Percentiles rank a stretch among this genome's conserved stretches.
phyloP scores from a whole-genome alignment of 1,140 invertebrate genomes.

The Trypoxylus dichotomus region DNA sequence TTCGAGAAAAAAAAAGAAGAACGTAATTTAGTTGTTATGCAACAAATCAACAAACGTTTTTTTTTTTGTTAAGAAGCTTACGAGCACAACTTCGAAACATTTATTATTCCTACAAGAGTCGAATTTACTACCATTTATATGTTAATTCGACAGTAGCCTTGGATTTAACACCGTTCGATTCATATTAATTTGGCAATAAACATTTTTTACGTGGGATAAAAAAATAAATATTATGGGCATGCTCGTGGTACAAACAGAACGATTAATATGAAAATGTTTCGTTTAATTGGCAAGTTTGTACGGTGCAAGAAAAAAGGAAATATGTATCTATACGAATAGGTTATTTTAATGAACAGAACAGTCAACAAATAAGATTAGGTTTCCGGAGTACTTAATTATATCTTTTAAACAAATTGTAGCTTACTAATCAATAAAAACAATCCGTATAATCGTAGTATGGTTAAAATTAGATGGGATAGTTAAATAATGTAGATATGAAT shows the following conservation, averaged over 20 bases:
- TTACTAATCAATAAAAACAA: background rate
- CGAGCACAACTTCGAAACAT: background rate
- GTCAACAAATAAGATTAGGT: background rate
- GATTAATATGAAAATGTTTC: constrained; percentile 17
- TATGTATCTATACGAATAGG: too few relatives aligned
- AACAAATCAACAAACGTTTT: background rate
- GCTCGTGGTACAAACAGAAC: background rate
- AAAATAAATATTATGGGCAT: constrained; percentile 8
- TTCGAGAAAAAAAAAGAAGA: background rate
- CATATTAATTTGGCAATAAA: constrained; percentile 24
- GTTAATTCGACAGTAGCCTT: background rate
- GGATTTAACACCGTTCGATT: constrained; percentile 9
- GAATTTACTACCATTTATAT: constrained; percentile 13
- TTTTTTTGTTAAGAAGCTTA: background rate
- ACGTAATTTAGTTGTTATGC: background rate
- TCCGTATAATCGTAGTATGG: too few relatives aligned
- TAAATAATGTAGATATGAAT: too few relatives aligned
- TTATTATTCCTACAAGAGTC: background rate
- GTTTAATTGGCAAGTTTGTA: background rate
- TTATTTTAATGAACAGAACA: too few relatives aligned
- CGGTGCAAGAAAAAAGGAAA: too few relatives aligned
- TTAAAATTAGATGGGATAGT: too few relatives aligned
- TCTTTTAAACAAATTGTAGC: background rate
- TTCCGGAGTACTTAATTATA: background rate
- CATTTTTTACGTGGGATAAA: constrained; percentile 18